Conservation (phyloP, 2,888 invertebrate genomes). For the Lithophane ornitopus region DNA sequence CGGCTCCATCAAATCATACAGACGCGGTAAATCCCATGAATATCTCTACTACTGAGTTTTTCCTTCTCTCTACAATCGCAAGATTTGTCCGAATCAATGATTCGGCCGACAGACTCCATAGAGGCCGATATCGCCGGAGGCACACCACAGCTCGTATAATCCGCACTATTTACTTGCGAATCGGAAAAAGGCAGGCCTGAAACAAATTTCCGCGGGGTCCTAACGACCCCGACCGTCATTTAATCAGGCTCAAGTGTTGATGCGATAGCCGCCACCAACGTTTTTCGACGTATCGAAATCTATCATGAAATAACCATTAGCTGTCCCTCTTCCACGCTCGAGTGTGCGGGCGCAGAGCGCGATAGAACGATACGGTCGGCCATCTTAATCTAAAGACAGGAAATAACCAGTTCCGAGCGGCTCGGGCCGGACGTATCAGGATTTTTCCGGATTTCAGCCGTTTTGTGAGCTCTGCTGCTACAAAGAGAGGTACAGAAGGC, state of each 20-base stretch:
- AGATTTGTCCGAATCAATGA: conserved; percentile 70
- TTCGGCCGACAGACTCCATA: conserved; percentile 53
- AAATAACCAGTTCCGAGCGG: conserved; percentile 82
- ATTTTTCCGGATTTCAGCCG: conserved; percentile 80
- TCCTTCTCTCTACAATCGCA: conserved; percentile 55
- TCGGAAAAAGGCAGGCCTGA: conserved; percentile 77
- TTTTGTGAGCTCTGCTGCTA: conserved; percentile 69
- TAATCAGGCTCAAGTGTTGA: conserved; percentile 86
- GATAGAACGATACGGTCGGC: conserved; percentile 66
- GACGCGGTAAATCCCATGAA: conserved; percentile 49
- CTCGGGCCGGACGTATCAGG: conserved; percentile 77
- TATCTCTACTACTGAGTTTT: conserved; percentile 50
- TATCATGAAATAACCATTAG: conserved; percentile 74
- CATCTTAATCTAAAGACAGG: conserved; percentile 79
- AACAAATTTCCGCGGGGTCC: conserved; percentile 75
- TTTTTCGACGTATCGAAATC: conserved; percentile 76
- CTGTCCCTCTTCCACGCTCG: conserved; percentile 64
- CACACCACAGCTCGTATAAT: conserved; percentile 68
- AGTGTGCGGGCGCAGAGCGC: conserved; percentile 49
- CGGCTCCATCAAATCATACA: conserved; percentile 55
- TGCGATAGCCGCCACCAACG: conserved; percentile 76
- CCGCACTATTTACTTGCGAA: conserved; percentile 72
- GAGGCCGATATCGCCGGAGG: conserved; percentile 53
- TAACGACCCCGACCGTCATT: conserved; percentile 83
- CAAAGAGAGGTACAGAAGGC: conserved; percentile 30